phyloP scores from a whole-genome alignment of 2,888 invertebrate species.

The Metallyticus violacea region DNA sequence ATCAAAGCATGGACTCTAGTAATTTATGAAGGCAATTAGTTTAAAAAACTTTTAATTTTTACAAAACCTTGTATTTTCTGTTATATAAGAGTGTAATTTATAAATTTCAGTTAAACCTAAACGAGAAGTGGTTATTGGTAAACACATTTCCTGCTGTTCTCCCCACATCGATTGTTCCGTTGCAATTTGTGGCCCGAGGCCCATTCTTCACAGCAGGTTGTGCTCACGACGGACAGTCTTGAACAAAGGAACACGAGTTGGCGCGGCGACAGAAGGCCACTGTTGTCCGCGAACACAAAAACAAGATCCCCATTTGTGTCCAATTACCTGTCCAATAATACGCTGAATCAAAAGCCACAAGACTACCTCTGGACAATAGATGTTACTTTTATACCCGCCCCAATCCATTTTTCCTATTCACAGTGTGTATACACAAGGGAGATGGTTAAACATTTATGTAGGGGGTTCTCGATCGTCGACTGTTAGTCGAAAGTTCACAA shows the following conservation, averaged over 20 bases:
- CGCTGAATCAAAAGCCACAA: not conserved
- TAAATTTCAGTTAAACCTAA: too few relatives aligned
- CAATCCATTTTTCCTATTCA: not conserved
- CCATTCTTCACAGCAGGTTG: not conserved
- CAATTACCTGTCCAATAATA: not conserved
- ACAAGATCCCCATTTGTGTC: not conserved
- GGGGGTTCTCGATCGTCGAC: not conserved
- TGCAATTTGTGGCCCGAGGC: not conserved
- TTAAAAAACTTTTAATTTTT: too few relatives aligned
- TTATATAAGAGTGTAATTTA: too few relatives aligned
- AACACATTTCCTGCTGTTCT: not conserved
- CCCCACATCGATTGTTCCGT: not conserved
- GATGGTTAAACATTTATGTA: not conserved
- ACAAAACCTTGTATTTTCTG: too few relatives aligned
- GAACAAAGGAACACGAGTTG: not conserved
- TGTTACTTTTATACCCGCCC: not conserved
- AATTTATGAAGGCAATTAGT: too few relatives aligned
- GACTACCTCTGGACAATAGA: not conserved
- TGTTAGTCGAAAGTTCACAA: not conserved
- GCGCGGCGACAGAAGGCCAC: not conserved
- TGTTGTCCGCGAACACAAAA: not conserved
- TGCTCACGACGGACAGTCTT: not conserved
- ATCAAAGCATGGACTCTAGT: too few relatives aligned
- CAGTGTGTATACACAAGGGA: not conserved
- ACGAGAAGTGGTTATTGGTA: too few relatives aligned